These are phyloP conservation scores for Rhagoletis pomonella DNA, from an alignment of 1,140 invertebrate species.

Conservation along the genomic window DNA sequence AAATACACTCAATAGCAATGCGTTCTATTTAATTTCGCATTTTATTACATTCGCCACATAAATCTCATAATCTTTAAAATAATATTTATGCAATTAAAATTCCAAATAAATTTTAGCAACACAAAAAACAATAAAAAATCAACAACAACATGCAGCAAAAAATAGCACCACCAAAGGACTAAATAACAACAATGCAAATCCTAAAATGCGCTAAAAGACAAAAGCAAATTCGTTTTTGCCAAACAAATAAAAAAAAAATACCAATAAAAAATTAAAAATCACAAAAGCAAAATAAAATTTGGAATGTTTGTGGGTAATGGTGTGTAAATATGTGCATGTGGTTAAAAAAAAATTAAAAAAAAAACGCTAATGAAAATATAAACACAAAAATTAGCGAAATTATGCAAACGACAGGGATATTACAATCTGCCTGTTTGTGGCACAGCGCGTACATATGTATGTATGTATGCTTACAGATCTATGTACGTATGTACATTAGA, in stretches of 20 bases:
- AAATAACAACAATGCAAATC: constrained; percentile 17
- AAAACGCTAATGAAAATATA: constrained; percentile 49
- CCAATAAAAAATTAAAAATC: constrained; percentile 29
- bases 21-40: constrained; percentile 49
- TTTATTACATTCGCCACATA: constrained; percentile 72
- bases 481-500: no score
- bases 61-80: constrained; percentile 72
- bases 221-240: neutral
- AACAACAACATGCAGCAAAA: constrained; percentile 61
- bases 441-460: no score
- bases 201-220: constrained; percentile 32
- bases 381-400: constrained; percentile 54
- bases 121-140: constrained; percentile 64
- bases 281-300: constrained; percentile 35
- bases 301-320: neutral
- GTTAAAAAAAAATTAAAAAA: neutral
- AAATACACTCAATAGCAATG: neutral
- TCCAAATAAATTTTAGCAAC: constrained; percentile 73
- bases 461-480: no score
- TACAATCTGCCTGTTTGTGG: neutral
- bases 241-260: no score
- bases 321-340: neutral
- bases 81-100: constrained; percentile 73
- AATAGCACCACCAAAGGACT: neutral
- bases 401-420: constrained; percentile 39